These are phyloP conservation scores for Panopea generosa DNA, from an alignment of 2,888 invertebrate species.

Conservation along the genomic window DNA sequence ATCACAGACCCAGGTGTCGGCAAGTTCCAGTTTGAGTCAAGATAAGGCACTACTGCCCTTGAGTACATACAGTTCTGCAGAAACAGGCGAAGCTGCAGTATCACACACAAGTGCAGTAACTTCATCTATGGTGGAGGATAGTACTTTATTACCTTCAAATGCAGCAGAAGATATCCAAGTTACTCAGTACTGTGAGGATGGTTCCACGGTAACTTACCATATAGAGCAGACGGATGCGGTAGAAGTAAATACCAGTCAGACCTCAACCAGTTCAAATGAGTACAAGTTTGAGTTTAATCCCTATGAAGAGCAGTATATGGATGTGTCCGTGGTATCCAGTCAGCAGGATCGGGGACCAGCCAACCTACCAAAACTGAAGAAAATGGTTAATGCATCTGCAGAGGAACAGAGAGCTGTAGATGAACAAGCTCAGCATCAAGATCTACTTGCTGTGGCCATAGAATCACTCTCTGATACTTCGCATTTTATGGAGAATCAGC, in stretches of 20 bases:
- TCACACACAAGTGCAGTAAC: too few relatives aligned
- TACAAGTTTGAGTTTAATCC: constrained; percentile 37
- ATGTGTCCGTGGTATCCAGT: constrained; percentile 47
- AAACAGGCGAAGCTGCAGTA: too few relatives aligned
- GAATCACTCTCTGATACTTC: constrained; percentile 46
- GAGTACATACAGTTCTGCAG: too few relatives aligned
- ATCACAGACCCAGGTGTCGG: not conserved
- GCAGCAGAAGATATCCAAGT: not conserved
- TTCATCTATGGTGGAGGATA: too few relatives aligned
- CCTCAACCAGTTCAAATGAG: constrained; percentile 28
- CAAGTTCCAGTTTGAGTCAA: constrained; percentile 4
- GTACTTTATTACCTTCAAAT: too few relatives aligned
- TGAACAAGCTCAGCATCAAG: constrained; percentile 56
- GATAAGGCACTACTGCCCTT: too few relatives aligned
- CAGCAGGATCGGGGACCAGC: not conserved
- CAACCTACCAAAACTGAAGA: constrained; percentile 19
- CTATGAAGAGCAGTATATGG: constrained; percentile 55
- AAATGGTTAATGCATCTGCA: not conserved
- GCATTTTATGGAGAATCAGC: constrained; percentile 11
- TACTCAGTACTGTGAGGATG: constrained; percentile 19
- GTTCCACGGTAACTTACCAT: constrained; percentile 14
- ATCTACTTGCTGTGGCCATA: constrained; percentile 60
- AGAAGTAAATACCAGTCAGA: not conserved
- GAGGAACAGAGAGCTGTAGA: constrained; percentile 22
- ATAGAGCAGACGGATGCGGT: constrained; percentile 12